A percentile compares a stretch with the other conserved stretches of the same genome.
These are phyloP conservation scores for Illadopsis cleaveri DNA, from an alignment of 2,113 vertebrate species.

Conservation along the genomic window DNA sequence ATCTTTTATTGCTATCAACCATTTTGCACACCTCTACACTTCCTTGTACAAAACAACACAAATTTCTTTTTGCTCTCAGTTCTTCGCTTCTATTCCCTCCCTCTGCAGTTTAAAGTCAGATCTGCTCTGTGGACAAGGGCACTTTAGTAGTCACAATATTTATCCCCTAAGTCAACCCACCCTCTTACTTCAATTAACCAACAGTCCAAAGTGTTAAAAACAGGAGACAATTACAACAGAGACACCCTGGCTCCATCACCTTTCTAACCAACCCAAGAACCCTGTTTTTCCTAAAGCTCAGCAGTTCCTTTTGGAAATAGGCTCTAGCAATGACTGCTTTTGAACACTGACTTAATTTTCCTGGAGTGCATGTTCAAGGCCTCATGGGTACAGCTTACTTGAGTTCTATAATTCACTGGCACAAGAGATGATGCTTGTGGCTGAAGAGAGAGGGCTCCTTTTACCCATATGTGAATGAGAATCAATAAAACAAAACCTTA, in stretches of 20 bases:
- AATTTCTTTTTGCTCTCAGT: neutral
- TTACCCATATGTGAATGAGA: neutral
- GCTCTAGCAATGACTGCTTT: neutral
- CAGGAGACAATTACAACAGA: neutral
- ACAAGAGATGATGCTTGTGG: neutral
- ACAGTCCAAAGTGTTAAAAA: neutral
- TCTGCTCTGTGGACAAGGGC: neutral
- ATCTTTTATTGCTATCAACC: neutral
- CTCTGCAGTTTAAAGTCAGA: neutral
- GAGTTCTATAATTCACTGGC: neutral
- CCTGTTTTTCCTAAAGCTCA: neutral
- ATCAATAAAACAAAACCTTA: slow-evolving; percentile 15
- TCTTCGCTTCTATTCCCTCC: neutral
- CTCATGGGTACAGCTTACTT: neutral
- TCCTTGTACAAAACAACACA: neutral
- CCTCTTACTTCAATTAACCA: neutral
- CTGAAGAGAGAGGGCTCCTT: neutral
- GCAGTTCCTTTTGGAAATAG: neutral
- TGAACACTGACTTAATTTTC: neutral
- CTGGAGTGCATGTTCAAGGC: neutral
- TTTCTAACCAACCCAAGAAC: neutral
- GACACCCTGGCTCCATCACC: neutral
- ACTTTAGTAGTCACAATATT: neutral
- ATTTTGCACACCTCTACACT: neutral
- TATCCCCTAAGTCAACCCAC: neutral